Percentiles rank a stretch among this genome's conserved stretches.
These are phyloP conservation scores for Rhinolophus ferrumequinum DNA, from an alignment of 2,113 vertebrate species.

Conservation along the genomic window DNA sequence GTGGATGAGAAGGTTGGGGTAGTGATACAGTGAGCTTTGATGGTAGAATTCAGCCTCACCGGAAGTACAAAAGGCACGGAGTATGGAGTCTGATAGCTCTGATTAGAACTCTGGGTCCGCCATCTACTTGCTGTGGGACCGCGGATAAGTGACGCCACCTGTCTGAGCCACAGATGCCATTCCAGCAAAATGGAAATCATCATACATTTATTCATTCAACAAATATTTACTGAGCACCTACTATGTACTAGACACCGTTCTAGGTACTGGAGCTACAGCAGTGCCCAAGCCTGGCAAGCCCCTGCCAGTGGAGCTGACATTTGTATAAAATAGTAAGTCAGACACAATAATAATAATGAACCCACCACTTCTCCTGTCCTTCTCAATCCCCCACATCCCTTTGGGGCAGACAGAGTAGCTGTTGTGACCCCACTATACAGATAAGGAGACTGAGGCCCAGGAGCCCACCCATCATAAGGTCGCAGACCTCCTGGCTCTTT, in stretches of 20 bases:
- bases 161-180: neutral
- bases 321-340: neutral
- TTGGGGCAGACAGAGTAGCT: neutral
- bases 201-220: neutral
- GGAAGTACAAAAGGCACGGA: neutral
- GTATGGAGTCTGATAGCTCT: fast-evolving
- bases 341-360: neutral
- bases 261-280: neutral
- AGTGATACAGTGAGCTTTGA: neutral
- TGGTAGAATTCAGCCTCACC: neutral
- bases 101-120: neutral
- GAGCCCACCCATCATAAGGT: no score
- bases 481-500: neutral
- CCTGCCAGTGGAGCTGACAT: neutral
- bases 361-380: fast-evolving
- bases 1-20: neutral
- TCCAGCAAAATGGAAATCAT: neutral
- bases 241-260: neutral
- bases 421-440: neutral
- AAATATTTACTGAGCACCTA: neutral
- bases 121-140: neutral
- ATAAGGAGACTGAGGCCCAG: neutral
- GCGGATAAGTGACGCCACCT: neutral
- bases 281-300: neutral
- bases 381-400: neutral